Evolutionary conservation across 2,113 vertebrate species (phyloP).

Genomic region (Danionella cerebrum): DNA sequence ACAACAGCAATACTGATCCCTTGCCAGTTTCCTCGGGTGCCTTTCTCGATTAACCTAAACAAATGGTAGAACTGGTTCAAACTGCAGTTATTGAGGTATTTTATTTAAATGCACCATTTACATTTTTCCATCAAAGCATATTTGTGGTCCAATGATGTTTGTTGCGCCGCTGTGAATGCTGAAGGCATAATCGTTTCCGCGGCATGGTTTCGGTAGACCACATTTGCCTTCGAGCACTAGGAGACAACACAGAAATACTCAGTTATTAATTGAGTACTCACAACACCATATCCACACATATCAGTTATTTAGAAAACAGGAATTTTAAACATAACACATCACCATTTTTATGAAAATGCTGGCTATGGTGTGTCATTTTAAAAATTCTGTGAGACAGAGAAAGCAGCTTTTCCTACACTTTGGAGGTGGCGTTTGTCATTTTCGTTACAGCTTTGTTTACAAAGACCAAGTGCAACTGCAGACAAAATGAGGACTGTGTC

Average conservation of each 20-base stretch:
- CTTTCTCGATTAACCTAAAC: conserved; percentile 72
- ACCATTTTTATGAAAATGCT: too few species aligned
- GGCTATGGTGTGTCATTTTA: too few species aligned
- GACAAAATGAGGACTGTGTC: too few species aligned
- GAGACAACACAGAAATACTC: neutral
- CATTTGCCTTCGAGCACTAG: conserved; percentile 72
- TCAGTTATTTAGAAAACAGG: too few species aligned
- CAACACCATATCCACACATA: too few species aligned
- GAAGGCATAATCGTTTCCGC: conserved; percentile 76
- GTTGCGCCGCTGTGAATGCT: conserved; percentile 84
- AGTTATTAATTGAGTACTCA: neutral
- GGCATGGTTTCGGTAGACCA: conserved; percentile 66
- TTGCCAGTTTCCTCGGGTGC: conserved; percentile 71
- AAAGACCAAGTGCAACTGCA: too few species aligned
- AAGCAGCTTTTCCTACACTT: too few species aligned
- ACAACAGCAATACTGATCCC: conserved; percentile 79
- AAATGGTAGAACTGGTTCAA: neutral
- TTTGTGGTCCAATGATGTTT: conserved; percentile 74
- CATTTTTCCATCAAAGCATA: conserved; percentile 79
- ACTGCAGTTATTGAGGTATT: neutral
- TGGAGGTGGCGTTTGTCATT: too few species aligned
- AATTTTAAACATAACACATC: too few species aligned
- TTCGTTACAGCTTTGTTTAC: too few species aligned
- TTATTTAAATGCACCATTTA: conserved; percentile 41
- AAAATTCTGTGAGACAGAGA: too few species aligned